A percentile compares a stretch with the other conserved stretches of the same genome.
phyloP scores from a whole-genome alignment of 2,888 invertebrate genomes.

The Drosophila picticornis region DNA sequence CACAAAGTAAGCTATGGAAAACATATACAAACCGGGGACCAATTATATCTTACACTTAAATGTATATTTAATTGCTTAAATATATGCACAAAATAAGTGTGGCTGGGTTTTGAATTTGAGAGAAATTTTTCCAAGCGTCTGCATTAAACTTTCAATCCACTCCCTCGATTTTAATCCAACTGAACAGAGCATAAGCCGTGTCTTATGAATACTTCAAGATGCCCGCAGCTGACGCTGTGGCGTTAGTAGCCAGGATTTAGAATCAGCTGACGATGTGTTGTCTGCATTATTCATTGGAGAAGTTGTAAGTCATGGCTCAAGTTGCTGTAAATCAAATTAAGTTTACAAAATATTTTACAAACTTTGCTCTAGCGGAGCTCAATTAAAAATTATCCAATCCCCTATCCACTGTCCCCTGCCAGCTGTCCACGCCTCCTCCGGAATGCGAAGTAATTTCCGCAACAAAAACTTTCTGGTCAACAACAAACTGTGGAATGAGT shows the following conservation, averaged over 20 bases:
- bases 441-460: slow-evolving; percentile 67
- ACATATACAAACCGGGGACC: too few species aligned
- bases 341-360: slow-evolving; percentile 71
- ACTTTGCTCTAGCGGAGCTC: slow-evolving; percentile 62
- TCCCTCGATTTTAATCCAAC: neutral
- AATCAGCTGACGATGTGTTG: slow-evolving; percentile 48
- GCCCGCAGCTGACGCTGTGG: slow-evolving; percentile 38
- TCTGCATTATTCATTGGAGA: slow-evolving; percentile 73
- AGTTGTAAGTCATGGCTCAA: slow-evolving; percentile 72
- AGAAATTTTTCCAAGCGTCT: neutral
- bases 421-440: neutral
- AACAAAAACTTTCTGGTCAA: slow-evolving; percentile 66
- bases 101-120: neutral
- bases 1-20: too few species aligned
- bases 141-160: neutral
- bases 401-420: neutral
- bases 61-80: neutral
- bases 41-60: neutral
- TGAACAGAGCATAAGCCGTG: slow-evolving; percentile 17
- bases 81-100: neutral
- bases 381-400: slow-evolving; percentile 71
- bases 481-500: slow-evolving; percentile 28
- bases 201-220: slow-evolving; percentile 68
- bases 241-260: slow-evolving; percentile 23
- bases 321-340: slow-evolving; percentile 76